Evolutionary conservation across 2,113 vertebrate species (phyloP).

Genomic region (Larimichthys polyactis): DNA sequence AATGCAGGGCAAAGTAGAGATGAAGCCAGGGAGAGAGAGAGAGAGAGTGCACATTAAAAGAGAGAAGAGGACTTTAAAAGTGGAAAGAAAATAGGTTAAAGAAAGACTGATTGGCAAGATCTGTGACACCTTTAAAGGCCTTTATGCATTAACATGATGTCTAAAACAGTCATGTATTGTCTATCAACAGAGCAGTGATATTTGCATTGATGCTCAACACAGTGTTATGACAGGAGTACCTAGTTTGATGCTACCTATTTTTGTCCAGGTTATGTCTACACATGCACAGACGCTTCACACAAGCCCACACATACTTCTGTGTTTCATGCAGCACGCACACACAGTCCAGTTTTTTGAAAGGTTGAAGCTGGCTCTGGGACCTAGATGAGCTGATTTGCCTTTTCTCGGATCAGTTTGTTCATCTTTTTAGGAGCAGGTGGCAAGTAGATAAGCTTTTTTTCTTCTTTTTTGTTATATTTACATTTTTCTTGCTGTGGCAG

Average conservation of each 20-base stretch:
- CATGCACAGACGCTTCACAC: background rate
- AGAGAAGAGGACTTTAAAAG: constrained; percentile 5
- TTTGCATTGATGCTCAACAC: background rate
- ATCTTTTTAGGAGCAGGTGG: background rate
- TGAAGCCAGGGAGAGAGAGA: constrained; percentile 37
- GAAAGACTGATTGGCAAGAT: background rate
- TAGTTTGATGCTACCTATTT: constrained; percentile 1
- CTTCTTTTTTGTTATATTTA: background rate
- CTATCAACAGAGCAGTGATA: background rate
- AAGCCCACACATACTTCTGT: background rate
- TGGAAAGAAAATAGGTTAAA: background rate
- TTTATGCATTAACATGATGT: background rate
- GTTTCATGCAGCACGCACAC: background rate
- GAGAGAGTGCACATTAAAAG: background rate
- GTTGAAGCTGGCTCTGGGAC: background rate
- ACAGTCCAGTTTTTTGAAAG: background rate
- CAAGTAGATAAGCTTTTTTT: background rate
- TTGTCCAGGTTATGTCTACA: constrained; percentile 16
- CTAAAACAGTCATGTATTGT: background rate
- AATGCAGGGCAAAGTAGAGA: constrained; percentile 69
- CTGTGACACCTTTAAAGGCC: background rate
- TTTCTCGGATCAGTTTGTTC: background rate
- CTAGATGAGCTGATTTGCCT: background rate
- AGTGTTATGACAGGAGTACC: background rate
- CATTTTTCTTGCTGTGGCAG: background rate